Base-by-base conservation (phyloP, 2,113 vertebrate species). In the Daphoenositta chrysoptera region DNA sequence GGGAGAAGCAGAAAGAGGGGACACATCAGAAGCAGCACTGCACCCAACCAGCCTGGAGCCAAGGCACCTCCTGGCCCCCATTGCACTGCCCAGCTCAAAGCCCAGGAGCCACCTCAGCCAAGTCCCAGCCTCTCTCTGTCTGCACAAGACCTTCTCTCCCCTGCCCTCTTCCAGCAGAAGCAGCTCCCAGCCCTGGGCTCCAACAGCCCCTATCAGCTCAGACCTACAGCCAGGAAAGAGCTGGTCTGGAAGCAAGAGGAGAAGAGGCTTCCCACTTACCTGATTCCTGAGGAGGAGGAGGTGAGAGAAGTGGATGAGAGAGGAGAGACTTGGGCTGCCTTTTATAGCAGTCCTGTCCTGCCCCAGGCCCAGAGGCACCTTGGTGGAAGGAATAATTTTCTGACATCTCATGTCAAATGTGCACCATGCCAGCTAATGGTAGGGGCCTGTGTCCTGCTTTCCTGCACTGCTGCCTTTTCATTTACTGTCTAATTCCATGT, bases 11-110 rank as follows among this genome's bases (percentile, higher is more conserved):
- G 8, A 51, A 11, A 7, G 44, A 12, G 4, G 2, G 21, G 2
- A 35, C 21, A 33, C 4, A 3, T 8, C 28, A 75, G n/a, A 17
- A 45, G 5, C 44, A 64, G 44, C 23, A 2, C 16, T 22, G 4
- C 8, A 4, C 2, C 4, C 15, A 39, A 9, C 2, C 7, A 12
- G 5, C 31, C 27, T 18, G 23, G 2, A 60, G 21, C 7, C 50
- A 53, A n/a, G 50, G 7, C 27, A 57, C 26, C 26, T 68, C 11
- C 42, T 57, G 31, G 44, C 21, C 37, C 71, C 1, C 37, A 35
- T 4, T 35, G 12, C 33, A 50, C 0, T 37, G 16, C 17, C 22
- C 31, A 37, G 7, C 24, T 51, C 28, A 26, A 58, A 78, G 51
- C 17, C 33, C 77, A 56, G 24, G 1, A 83, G 18, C 5, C 33